Conservation (phyloP, 2,888 invertebrate genomes). For the Oxyscelio sp. region DNA sequence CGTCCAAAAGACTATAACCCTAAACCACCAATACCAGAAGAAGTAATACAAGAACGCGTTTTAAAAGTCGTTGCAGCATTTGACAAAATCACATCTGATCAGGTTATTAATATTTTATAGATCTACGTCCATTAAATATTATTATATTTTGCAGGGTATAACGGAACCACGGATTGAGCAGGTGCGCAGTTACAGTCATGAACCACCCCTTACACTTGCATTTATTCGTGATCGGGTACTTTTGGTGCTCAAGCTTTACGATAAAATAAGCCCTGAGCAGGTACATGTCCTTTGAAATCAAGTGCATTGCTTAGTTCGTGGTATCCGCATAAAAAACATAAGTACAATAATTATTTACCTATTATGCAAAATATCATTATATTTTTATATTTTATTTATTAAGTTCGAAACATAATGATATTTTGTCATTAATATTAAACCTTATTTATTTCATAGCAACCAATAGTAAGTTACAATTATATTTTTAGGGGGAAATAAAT, state of each 20-base stretch:
- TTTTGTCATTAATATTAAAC: too few relatives aligned
- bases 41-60: constrained; percentile 94
- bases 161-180: constrained; percentile 90
- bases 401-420: background rate
- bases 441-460: too few relatives aligned
- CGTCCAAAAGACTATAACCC: constrained; percentile 82
- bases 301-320: constrained; percentile 85
- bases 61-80: constrained; percentile 95
- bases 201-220: constrained; percentile 94
- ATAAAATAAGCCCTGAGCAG: constrained; percentile 98
- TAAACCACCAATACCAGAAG: constrained; percentile 90
- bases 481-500: too few relatives aligned
- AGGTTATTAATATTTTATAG: constrained; percentile 90
- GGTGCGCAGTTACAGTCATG: constrained; percentile 92
- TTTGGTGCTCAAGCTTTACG: constrained; percentile 98
- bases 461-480: too few relatives aligned
- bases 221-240: constrained; percentile 96
- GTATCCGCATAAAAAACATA: constrained; percentile 75
- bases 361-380: constrained; percentile 11
- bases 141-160: constrained; percentile 90
- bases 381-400: constrained; percentile 4
- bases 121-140: constrained; percentile 76
- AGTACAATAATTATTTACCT: constrained; percentile 10
- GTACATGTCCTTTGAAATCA: constrained; percentile 90
- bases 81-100: constrained; percentile 95